Percentiles rank a stretch among this genome's conserved stretches.
These are phyloP conservation scores for Coleophora deauratella DNA, from an alignment of 2,888 invertebrate species.

Conservation along the genomic window DNA sequence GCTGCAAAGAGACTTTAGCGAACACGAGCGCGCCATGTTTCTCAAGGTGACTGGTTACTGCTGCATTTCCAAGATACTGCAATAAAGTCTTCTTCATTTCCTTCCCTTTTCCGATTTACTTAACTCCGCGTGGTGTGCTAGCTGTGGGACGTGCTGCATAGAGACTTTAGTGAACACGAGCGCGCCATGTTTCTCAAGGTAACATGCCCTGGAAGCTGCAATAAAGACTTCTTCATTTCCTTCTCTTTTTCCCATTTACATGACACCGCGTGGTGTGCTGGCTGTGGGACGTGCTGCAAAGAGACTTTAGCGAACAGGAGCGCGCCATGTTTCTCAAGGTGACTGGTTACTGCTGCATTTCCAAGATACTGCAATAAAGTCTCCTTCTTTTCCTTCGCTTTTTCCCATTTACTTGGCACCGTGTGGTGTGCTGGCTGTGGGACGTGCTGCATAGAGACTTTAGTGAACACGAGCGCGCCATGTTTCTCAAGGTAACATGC, in stretches of 20 bases:
- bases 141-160: conserved; percentile 98
- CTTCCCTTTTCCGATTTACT: too few relatives aligned
- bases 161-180: conserved; percentile 95
- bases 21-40: conserved; percentile 94
- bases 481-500: conserved; percentile 87
- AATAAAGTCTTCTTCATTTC: too few relatives aligned
- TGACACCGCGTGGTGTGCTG: conserved; percentile 97
- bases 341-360: neutral
- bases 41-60: conserved; percentile 77
- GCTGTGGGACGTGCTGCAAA: conserved; percentile 98
- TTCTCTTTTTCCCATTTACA: too few relatives aligned
- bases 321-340: conserved; percentile 94
- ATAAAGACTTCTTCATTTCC: too few relatives aligned
- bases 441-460: conserved; percentile 98
- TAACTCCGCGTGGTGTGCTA: conserved; percentile 97
- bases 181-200: conserved; percentile 86
- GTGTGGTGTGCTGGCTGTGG: conserved; percentile 99
- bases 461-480: conserved; percentile 89
- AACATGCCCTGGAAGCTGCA: too few relatives aligned
- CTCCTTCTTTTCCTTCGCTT: too few relatives aligned
- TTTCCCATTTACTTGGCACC: too few relatives aligned
- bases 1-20: conserved; percentile 93
- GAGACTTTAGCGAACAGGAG: conserved; percentile 95
- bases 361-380: too few relatives aligned
- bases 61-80: too few relatives aligned